Evolutionary conservation across 2,113 vertebrate genomes (phyloP).

Genomic region (Cynoglossus semilaevis): DNA sequence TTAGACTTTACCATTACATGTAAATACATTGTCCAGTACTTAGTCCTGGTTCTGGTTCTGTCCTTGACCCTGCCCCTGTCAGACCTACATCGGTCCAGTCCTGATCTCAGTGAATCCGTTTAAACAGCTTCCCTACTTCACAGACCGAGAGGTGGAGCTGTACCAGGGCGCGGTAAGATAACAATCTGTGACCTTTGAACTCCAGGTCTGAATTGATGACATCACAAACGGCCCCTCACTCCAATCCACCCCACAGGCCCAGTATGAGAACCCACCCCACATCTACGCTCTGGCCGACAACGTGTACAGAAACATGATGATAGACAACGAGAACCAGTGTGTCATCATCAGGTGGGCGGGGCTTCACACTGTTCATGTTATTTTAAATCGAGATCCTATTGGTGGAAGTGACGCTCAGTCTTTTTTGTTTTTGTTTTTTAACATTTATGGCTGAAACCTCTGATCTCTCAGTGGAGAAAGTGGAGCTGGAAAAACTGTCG

Average conservation of each 20-base stretch:
- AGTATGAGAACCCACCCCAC: slow-evolving; percentile 84
- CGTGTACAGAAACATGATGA: slow-evolving; percentile 86
- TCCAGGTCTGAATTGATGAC: background rate
- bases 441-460: no score
- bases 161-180: slow-evolving; percentile 83
- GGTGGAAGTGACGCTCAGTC: no score
- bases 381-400: no score
- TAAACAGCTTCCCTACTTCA: slow-evolving; percentile 83
- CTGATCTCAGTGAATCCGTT: slow-evolving; percentile 85
- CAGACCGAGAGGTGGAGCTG: slow-evolving; percentile 79
- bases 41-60: background rate
- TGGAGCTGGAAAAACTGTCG: slow-evolving; percentile 82
- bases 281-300: slow-evolving; percentile 82
- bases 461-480: slow-evolving; percentile 76
- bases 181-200: background rate
- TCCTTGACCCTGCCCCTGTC: slow-evolving; percentile 50
- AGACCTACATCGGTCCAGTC: slow-evolving; percentile 84
- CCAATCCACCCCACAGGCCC: slow-evolving; percentile 61
- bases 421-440: no score
- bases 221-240: background rate
- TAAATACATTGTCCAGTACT: no score
- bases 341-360: slow-evolving; percentile 82
- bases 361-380: background rate
- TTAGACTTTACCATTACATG: no score
- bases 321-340: slow-evolving; percentile 83